Base-by-base conservation (phyloP, 2,888 invertebrate genomes). In the Ectropis crepuscularia region DNA sequence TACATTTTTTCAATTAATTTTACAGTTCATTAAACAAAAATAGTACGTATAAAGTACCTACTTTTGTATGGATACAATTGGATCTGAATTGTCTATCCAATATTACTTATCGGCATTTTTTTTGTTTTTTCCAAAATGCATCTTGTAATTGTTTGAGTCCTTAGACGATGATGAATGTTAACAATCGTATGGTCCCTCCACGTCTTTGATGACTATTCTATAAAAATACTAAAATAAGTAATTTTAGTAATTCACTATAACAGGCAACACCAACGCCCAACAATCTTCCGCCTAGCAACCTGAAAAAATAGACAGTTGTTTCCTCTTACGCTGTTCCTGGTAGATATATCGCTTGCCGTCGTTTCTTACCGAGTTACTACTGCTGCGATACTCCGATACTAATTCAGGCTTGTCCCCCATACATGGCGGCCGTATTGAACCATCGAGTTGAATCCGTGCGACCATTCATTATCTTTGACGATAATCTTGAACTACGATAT, bases 381-480 rank as follows among this genome's bases (percentile, higher is more conserved):
- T 64, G 60, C 68, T 63, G 57, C 53, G 47, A 69, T 74, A 78
- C 68, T 63, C 55, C 53, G 47, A 69, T 74, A 78, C 77, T 78
- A 77, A 78, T 80, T 75, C 74, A 72, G 72, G 73, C 72, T 64
- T 65, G 75, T 68, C 73, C 16, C 49, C 78, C 78, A 66, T 79
- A 76, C 65, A 70, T 28, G 16, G 16, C 16, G 67, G 75, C 79
- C 61, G 70, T 71, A 75, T 78, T 77, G 77, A 75, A 64, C 71
- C 64, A 69, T 76, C 75, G 71, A 72, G 75, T 77, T 77, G 81
- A 79, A 47, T 79, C 75, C 79, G 71, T 70, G 61, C 63, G 57
- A 58, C 58, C 72, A 63, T 28, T 28, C 16, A 28, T 28, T 28
- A 28, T 28, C 1, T 28, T 28, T 28, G 16, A 28, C 16, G 16